A percentile compares a stretch with the other conserved stretches of the same genome.
Conservation (phyloP, 37 sponge, comb jelly and placozoan species). For the Ianthella basta region DNA sequence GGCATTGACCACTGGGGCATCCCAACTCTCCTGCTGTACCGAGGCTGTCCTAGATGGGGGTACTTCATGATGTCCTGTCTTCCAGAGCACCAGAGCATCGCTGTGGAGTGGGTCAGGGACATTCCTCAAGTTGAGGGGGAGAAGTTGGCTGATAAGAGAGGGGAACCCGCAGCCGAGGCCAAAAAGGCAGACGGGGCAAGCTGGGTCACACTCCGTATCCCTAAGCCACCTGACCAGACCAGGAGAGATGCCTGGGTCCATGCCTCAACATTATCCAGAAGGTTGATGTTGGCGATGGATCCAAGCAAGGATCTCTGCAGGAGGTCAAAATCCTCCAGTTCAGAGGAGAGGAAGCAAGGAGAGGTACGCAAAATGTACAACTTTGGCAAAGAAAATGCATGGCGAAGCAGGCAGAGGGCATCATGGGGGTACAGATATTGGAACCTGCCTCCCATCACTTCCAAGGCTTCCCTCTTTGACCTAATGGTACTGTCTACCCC, state of each 20-base stretch:
- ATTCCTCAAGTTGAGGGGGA: conserved; percentile 15
- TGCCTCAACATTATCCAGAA: conserved; percentile 16
- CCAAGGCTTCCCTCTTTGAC: neutral
- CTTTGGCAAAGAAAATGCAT: conserved; percentile 50
- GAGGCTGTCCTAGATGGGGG: neutral
- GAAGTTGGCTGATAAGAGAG: conserved; percentile 1
- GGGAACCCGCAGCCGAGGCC: conserved; percentile 42
- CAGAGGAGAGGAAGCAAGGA: conserved; percentile 29
- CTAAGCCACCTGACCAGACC: conserved; percentile 44
- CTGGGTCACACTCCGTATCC: conserved; percentile 43
- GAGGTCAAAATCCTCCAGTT: conserved; percentile 15
- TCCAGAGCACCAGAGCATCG: conserved; percentile 21
- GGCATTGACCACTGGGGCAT: neutral
- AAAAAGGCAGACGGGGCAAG: conserved; percentile 55
- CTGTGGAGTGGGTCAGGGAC: neutral
- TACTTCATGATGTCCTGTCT: neutral
- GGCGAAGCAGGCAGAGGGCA: conserved; percentile 34
- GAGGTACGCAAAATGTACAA: conserved; percentile 49
- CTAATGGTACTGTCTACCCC: neutral
- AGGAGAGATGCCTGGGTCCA: conserved; percentile 51
- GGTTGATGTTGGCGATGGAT: conserved; percentile 20
- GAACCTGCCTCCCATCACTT: conserved; percentile 33
- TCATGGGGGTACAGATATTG: conserved; percentile 36
- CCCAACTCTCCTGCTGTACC: conserved; percentile 36
- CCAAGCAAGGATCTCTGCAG: conserved; percentile 18